Conservation (phyloP, 2,113 vertebrate species). For the Phyllopteryx taeniolatus region DNA sequence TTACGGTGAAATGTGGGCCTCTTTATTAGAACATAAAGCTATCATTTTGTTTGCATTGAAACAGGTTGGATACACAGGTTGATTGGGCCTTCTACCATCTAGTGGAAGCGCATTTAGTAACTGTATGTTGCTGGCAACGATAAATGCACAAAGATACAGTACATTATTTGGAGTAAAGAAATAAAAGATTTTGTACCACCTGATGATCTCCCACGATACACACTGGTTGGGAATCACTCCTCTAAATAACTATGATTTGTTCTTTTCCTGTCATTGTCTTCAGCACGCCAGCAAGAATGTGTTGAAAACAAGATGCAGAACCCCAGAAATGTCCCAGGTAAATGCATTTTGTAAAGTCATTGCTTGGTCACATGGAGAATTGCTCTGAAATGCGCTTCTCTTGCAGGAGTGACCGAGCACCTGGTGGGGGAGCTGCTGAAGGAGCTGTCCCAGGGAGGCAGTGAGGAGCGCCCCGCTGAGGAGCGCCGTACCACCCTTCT, state of each 20-base stretch:
- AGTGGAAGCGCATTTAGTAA: too few species aligned
- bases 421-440: conserved; percentile 88
- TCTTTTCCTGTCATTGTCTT: not conserved
- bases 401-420: conserved; percentile 73
- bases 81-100: not conserved
- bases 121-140: not conserved
- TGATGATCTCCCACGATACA: too few species aligned
- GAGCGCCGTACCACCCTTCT: conserved; percentile 85
- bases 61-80: not conserved
- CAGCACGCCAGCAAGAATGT: conserved; percentile 64
- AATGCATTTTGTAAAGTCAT: not conserved
- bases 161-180: too few species aligned
- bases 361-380: not conserved
- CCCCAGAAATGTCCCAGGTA: conserved; percentile 66
- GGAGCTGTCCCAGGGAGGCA: conserved; percentile 84
- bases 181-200: too few species aligned
- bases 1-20: too few species aligned
- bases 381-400: too few species aligned
- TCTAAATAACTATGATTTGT: not conserved
- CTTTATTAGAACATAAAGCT: too few species aligned
- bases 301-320: conserved; percentile 68
- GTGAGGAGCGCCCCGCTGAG: conserved; percentile 87
- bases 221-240: too few species aligned
- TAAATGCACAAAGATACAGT: not conserved
- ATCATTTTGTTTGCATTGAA: too few species aligned